Percentiles rank a stretch among this genome's conserved stretches.
Conservation (phyloP, 2,113 vertebrate species). For the Heterotilapia buettikoferi region DNA sequence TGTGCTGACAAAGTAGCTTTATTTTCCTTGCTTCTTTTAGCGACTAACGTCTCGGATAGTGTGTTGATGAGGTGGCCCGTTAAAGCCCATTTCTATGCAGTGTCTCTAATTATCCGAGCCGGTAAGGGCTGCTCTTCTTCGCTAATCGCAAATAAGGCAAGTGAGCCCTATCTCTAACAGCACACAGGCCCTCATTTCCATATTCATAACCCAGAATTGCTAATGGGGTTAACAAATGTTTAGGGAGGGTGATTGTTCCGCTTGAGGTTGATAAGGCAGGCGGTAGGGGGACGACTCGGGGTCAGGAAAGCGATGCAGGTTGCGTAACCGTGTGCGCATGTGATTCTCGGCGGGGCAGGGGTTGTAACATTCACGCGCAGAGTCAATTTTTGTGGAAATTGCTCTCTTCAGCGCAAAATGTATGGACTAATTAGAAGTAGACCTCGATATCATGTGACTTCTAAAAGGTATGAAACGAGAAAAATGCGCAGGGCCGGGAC, state of each 20-base stretch:
- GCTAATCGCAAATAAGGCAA: constrained; percentile 85
- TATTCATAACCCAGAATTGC: constrained; percentile 86
- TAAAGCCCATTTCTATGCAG: constrained; percentile 81
- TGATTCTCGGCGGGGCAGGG: background rate
- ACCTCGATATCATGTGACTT: background rate
- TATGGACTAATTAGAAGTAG: background rate
- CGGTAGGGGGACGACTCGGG: background rate
- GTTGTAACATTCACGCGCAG: background rate
- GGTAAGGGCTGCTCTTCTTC: constrained; percentile 74
- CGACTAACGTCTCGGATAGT: constrained; percentile 39
- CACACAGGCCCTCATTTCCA: constrained; percentile 81
- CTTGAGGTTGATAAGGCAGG: constrained; percentile 29
- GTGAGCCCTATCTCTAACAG: constrained; percentile 79
- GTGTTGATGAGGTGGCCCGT: constrained; percentile 75
- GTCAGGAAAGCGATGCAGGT: constrained; percentile 12
- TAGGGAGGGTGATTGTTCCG: constrained; percentile 64
- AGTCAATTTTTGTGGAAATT: background rate
- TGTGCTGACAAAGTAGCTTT: constrained; percentile 77
- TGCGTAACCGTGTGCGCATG: background rate
- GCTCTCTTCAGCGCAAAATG: background rate
- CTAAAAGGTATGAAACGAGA: background rate
- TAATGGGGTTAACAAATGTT: constrained; percentile 86
- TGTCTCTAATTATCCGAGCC: constrained; percentile 85
- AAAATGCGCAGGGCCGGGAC: background rate
- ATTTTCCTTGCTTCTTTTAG: constrained; percentile 67